A percentile compares a stretch with the other conserved stretches of the same genome.
Conservation (phyloP, 2,113 vertebrate genomes). For the Tachycineta bicolor region DNA sequence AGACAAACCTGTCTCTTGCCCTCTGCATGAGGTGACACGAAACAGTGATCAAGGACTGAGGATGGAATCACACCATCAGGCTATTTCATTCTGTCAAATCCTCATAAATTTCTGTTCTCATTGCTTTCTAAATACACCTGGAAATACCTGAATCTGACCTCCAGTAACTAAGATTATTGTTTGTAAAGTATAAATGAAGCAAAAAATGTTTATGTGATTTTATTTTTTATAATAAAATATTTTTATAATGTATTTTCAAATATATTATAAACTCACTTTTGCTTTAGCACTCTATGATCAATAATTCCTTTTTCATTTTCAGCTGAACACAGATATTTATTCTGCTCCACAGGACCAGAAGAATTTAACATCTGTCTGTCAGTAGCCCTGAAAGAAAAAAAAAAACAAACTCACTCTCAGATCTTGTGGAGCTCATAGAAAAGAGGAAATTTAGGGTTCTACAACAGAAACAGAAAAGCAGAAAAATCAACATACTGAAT, state of each 20-base stretch:
- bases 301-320: conserved; percentile 26
- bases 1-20: not conserved
- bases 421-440: not conserved
- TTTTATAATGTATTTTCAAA: too few relatives aligned
- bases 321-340: not conserved
- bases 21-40: not conserved
- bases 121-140: not conserved
- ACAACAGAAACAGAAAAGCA: not conserved
- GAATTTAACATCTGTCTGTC: not conserved
- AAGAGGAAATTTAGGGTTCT: not conserved
- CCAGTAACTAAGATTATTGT: not conserved
- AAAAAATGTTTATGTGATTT: not conserved
- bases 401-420: not conserved
- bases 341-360: not conserved
- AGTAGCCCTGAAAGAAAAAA: not conserved
- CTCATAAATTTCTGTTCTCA: not conserved
- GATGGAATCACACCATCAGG: not conserved
- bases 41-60: not conserved
- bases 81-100: not conserved
- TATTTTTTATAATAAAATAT: too few relatives aligned
- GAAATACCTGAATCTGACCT: not conserved
- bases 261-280: conserved; percentile 60
- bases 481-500: not conserved
- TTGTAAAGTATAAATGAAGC: not conserved
- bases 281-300: conserved; percentile 72